Base-by-base conservation (phyloP, 1,140 invertebrate genomes). In the Rhopalosiphum maidis region DNA sequence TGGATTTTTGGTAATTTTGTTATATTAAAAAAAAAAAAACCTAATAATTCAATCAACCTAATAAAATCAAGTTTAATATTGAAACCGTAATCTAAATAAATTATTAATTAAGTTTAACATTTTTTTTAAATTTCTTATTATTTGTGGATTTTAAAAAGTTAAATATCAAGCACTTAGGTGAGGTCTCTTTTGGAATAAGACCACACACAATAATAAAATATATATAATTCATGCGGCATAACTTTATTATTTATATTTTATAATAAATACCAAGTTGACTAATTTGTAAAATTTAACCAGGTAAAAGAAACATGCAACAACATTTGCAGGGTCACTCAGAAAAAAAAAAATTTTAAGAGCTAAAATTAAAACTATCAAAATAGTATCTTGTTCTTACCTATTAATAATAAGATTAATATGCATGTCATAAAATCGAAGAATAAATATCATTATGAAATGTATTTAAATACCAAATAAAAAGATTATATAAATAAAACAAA, bases 271-370 rank as follows among this genome's bases (percentile, higher is more conserved):
- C 54, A 60, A 43, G 43, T 68, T 90, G 37, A 37, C 88, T 89
- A 89, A 55, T 89, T 89, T 89, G 0, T 88, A 89, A 89, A 41
- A 55, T 68, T 30, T 43, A 43, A 60, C 60, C 18, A 41, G 37
- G 89, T 90, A 90, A 60, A 89, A 90, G 55, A 90, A 68, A 90
- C 89, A 93, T 93, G 83, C 91, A 86, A 83, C 91, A 86, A 85
- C 30, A 68, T 90, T 90, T 90, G 89, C 89, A 90, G 89, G 89
- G 89, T 68, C 89, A 90, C 89, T 68, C 89, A n/a, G 43, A 54
- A 25, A 68, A 90, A 90, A 68, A 68, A 37, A 51, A 54, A 35
- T 83, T 83, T 93, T 83, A 83, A 82, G 43, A 85, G 15, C 48
- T 48, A 93, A 93, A 35, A 54, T 93, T 93, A 54, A 51, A 48